phyloP scores from a whole-genome alignment of 1,140 invertebrate species.

The Drosophila triauraria region DNA sequence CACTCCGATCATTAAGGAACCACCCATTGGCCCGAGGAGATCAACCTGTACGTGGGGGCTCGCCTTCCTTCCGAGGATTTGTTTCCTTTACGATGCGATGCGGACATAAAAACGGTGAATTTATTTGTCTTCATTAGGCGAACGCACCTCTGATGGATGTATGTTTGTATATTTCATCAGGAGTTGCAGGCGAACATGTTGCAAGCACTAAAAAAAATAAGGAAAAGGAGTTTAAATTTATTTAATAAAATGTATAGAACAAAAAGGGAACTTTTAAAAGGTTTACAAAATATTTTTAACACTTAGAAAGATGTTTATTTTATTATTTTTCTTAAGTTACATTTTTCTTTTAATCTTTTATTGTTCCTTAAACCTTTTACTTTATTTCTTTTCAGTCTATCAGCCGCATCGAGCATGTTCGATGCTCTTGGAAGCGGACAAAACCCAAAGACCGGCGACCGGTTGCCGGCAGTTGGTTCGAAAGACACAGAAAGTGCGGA shows the following conservation, averaged over 20 bases:
- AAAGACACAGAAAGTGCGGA: constrained; percentile 5
- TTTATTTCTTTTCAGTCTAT: not conserved
- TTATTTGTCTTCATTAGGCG: constrained; percentile 12
- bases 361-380: fast-evolving
- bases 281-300: not conserved
- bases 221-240: too few species aligned
- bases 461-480: constrained; percentile 10
- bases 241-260: not conserved
- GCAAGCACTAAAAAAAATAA: not conserved
- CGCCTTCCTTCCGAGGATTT: not conserved
- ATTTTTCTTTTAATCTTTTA: not conserved
- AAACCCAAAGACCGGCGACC: constrained; percentile 21
- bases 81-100: not conserved
- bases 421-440: not conserved
- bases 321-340: not conserved
- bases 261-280: not conserved
- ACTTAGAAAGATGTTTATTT: not conserved
- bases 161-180: not conserved
- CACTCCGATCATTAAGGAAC: not conserved
- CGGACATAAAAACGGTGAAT: not conserved
- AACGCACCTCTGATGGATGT: too few species aligned
- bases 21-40: not conserved
- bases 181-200: constrained; percentile 1
- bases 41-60: not conserved
- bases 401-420: constrained; percentile 6